Conservation (phyloP, 2,888 invertebrate species). For the Orthosia incerta region DNA sequence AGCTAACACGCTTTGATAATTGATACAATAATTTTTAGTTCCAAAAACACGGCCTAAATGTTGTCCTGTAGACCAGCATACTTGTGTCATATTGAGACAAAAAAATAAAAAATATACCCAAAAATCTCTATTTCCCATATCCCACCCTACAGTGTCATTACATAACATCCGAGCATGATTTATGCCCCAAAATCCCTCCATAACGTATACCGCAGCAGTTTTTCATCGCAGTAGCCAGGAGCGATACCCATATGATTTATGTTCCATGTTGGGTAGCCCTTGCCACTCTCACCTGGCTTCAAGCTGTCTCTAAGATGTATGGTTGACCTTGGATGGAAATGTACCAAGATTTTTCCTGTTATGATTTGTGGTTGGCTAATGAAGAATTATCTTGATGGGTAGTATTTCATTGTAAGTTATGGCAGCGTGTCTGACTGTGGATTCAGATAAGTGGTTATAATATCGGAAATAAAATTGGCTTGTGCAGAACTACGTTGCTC, state of each 20-base stretch:
- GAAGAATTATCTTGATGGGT: conserved; percentile 42
- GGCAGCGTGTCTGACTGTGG: background rate
- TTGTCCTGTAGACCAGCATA: background rate
- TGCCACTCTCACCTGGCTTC: conserved; percentile 60
- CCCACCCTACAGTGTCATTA: conserved; percentile 54
- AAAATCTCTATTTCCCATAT: background rate
- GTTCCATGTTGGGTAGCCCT: conserved; percentile 58
- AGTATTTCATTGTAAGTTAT: conserved; percentile 26
- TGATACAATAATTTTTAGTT: no score
- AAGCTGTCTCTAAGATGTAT: conserved; percentile 44
- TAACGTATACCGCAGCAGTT: conserved; percentile 58
- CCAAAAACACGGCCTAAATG: no score
- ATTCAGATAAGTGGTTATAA: background rate
- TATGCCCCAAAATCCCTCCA: conserved; percentile 62
- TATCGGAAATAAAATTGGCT: background rate
- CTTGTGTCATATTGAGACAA: background rate
- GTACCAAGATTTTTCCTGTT: conserved; percentile 21
- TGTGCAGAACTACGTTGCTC: no score
- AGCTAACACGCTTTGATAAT: no score
- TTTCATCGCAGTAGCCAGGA: conserved; percentile 66
- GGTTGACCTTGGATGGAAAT: conserved; percentile 33
- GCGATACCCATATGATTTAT: conserved; percentile 68
- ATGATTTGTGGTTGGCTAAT: conserved; percentile 34
- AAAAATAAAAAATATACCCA: background rate
- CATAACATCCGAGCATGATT: conserved; percentile 59